Conservation (phyloP, 2,113 vertebrate species). For the Lucifuga dentata region DNA sequence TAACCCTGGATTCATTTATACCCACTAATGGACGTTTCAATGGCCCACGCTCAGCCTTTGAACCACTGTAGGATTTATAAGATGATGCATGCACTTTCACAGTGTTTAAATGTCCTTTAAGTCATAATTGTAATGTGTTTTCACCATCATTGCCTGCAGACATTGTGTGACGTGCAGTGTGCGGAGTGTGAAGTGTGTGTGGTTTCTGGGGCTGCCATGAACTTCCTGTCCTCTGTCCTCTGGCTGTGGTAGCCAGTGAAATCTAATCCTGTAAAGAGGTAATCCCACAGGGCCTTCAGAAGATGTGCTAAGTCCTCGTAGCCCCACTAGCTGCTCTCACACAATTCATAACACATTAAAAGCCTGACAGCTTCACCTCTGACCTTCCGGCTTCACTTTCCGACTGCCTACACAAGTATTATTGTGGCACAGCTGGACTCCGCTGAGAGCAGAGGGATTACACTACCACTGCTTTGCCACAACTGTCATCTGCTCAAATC, state of each 20-base stretch:
- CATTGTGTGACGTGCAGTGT: background rate
- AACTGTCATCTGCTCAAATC: constrained; percentile 35
- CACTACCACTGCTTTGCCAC: constrained; percentile 36
- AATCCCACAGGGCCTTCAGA: constrained; percentile 54
- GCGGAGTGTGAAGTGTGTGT: no score
- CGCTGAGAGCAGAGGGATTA: constrained; percentile 51
- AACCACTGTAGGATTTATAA: no score
- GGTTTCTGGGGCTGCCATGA: constrained; percentile 31
- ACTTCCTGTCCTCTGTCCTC: constrained; percentile 44
- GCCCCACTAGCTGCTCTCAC: constrained; percentile 32
- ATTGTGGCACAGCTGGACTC: constrained; percentile 59
- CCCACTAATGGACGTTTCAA: no score
- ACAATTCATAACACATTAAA: constrained; percentile 51
- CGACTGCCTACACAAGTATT: constrained; percentile 14
- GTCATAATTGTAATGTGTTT: no score
- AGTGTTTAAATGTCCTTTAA: no score
- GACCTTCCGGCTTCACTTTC: constrained; percentile 41
- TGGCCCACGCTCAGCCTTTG: no score
- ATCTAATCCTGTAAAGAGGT: constrained; percentile 60
- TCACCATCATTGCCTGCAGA: background rate
- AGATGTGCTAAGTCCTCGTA: constrained; percentile 61
- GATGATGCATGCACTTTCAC: no score
- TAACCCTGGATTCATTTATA: no score
- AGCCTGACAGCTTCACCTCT: constrained; percentile 59
- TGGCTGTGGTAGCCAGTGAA: constrained; percentile 38